Evolutionary conservation across 2,797 vertebrate genomes (phyloP).

Genomic region (Poecilia wingei): DNA sequence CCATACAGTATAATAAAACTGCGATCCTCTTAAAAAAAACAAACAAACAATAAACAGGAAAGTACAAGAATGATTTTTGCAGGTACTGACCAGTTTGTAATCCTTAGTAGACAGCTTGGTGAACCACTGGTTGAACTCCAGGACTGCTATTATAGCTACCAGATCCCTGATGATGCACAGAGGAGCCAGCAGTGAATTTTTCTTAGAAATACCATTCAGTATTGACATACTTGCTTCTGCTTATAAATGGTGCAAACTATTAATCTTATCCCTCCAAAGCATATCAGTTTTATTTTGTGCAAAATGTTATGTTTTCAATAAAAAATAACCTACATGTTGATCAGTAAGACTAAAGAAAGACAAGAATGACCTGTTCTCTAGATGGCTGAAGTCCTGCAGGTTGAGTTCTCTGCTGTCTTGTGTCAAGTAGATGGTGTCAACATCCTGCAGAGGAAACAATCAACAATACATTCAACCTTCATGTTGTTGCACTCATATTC

Average conservation of each 20-base stretch:
- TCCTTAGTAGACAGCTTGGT: constrained; percentile 95
- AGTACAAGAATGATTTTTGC: not conserved
- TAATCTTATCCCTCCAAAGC: not conserved
- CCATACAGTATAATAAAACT: not conserved
- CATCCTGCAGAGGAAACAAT: constrained; percentile 82
- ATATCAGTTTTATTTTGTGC: not conserved
- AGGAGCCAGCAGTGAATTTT: not conserved
- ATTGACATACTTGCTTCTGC: constrained; percentile 1
- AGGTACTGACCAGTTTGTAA: constrained; percentile 86
- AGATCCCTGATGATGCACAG: constrained; percentile 85
- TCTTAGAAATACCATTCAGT: not conserved
- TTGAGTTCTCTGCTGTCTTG: constrained; percentile 95
- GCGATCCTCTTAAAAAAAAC: not conserved
- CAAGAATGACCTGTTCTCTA: constrained; percentile 89
- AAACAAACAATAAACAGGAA: not conserved
- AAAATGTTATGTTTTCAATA: not conserved
- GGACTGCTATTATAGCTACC: constrained; percentile 94
- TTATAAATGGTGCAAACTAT: constrained; percentile 9
- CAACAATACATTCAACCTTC: not conserved
- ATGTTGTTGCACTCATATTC: not conserved
- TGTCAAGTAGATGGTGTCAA: constrained; percentile 97
- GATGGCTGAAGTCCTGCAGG: constrained; percentile 96
- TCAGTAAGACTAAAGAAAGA: not conserved
- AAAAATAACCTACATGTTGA: not conserved
- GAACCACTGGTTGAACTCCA: constrained; percentile 99